Evolutionary conservation across 2,888 invertebrate genomes (phyloP).

Genomic region (Melinaea marsaeus): DNA sequence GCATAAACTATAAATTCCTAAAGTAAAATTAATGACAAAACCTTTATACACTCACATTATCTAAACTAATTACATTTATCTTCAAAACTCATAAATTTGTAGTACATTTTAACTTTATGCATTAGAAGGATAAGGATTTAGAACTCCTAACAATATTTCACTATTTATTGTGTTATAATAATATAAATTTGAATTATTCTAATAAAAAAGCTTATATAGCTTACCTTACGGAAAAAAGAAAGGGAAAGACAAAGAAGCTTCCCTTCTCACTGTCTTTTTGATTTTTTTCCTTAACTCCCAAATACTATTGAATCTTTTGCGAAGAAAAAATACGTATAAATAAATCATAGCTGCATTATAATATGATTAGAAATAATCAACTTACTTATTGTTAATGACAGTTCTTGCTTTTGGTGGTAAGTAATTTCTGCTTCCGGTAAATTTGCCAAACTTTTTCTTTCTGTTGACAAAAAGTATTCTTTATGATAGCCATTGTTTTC

Average conservation of each 20-base stretch:
- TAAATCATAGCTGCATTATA: conserved; percentile 6
- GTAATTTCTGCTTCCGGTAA: conserved; percentile 35
- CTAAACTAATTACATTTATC: no score
- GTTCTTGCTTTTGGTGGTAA: conserved; percentile 37
- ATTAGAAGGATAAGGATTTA: no score
- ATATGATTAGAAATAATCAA: conserved; percentile 11
- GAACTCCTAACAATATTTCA: no score
- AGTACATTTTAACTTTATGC: no score
- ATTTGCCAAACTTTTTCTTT: conserved; percentile 46
- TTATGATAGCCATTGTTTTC: neutral
- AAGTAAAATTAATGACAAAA: no score
- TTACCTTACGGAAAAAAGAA: conserved; percentile 28
- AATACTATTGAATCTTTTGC: conserved; percentile 18
- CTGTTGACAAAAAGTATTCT: conserved; percentile 37
- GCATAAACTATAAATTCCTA: no score
- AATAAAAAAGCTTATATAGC: conserved; percentile 6
- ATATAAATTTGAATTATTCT: neutral
- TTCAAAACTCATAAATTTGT: no score
- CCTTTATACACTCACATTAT: no score
- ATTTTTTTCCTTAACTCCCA: conserved; percentile 14
- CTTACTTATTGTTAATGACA: conserved; percentile 23
- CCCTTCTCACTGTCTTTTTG: conserved; percentile 24
- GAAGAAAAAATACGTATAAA: conserved; percentile 17
- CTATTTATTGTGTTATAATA: no score
- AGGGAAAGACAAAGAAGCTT: conserved; percentile 27